phyloP scores from a whole-genome alignment of 2,113 vertebrate species.

The Microtus pennsylvanicus region DNA sequence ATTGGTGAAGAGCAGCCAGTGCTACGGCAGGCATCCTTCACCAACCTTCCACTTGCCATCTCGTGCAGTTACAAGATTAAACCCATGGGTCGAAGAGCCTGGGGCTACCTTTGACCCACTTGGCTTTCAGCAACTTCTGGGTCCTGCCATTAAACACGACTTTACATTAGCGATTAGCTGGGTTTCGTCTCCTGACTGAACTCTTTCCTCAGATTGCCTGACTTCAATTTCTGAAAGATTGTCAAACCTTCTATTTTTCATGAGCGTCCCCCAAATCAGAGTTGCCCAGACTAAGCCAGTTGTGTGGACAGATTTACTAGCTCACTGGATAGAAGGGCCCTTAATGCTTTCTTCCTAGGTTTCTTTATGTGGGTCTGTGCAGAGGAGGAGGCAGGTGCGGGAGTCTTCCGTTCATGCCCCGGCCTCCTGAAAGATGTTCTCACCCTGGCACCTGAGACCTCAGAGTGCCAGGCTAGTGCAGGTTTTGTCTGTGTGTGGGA shows the following conservation, averaged over 20 bases:
- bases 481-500: background rate
- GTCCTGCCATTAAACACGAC: background rate
- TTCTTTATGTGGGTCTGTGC: background rate
- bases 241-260: background rate
- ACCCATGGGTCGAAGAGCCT: background rate
- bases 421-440: background rate
- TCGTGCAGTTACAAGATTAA: background rate
- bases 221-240: background rate
- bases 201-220: background rate
- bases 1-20: background rate
- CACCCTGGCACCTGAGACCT: background rate
- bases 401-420: background rate
- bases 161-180: background rate
- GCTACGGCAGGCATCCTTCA: accelerated
- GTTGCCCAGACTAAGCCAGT: background rate
- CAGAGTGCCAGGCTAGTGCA: background rate
- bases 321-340: background rate
- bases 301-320: background rate
- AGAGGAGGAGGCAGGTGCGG: background rate
- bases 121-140: too few relatives aligned
- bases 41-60: background rate
- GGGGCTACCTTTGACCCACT: background rate
- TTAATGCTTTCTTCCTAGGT: background rate
- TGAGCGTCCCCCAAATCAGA: background rate
- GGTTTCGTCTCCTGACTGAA: background rate